phyloP scores from a whole-genome alignment of 2,888 invertebrate species.

The Phymatocera aterrima region DNA sequence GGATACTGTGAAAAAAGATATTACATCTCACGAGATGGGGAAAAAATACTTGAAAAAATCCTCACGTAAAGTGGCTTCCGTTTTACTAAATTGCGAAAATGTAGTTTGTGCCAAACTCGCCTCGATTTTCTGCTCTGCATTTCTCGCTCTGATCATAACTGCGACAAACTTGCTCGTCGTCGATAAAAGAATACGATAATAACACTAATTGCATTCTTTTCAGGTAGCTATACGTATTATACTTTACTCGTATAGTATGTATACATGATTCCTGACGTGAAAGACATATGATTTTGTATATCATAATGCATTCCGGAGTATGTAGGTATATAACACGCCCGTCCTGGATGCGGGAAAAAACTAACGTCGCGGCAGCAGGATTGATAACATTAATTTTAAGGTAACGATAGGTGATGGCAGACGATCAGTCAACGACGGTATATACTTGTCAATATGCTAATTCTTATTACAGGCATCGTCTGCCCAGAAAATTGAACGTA shows the following conservation, averaged over 20 bases:
- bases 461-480: conserved; percentile 31
- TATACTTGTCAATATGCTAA: conserved; percentile 33
- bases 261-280: background rate
- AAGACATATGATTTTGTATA: background rate
- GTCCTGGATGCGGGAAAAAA: background rate
- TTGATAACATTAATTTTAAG: conserved; percentile 32
- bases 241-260: no score
- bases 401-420: conserved; percentile 23
- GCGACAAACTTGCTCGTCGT: background rate
- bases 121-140: background rate
- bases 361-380: background rate
- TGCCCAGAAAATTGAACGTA: conserved; percentile 27
- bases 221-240: no score
- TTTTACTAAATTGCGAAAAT: background rate
- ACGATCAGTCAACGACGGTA: conserved; percentile 22
- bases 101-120: background rate
- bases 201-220: background rate
- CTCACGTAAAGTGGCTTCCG: background rate
- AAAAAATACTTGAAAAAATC: background rate
- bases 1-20: conserved; percentile 1
- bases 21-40: background rate
- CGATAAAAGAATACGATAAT: no score
- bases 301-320: background rate
- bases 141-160: background rate
- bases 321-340: background rate